Evolutionary conservation across 1,140 invertebrate species (phyloP).

Genomic region (Drosophila kanapiae): DNA sequence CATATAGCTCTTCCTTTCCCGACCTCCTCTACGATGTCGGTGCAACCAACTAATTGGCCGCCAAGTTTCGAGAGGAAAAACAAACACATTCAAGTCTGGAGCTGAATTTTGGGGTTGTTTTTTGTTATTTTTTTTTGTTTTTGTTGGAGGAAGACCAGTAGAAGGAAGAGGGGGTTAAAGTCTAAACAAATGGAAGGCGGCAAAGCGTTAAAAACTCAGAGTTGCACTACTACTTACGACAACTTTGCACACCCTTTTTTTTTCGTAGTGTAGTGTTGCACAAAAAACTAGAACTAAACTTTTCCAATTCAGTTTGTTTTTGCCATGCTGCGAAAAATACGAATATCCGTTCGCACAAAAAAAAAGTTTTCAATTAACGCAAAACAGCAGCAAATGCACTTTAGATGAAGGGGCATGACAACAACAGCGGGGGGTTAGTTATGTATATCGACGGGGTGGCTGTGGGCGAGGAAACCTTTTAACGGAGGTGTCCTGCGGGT

Average conservation of each 20-base stretch:
- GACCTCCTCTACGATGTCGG: not conserved
- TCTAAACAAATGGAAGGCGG: conserved; percentile 77
- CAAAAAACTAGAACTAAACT: conserved; percentile 59
- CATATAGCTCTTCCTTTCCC: conserved; percentile 11
- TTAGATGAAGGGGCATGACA: conserved; percentile 4
- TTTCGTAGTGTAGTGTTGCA: not conserved
- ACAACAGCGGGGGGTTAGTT: not conserved
- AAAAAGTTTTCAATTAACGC: conserved; percentile 83
- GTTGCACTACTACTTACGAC: conserved; percentile 51
- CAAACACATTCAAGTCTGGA: conserved; percentile 44
- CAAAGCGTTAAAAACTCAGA: conserved; percentile 76
- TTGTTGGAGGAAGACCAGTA: conserved; percentile 1
- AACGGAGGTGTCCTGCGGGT: conserved; percentile 56
- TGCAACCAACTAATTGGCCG: conserved; percentile 52
- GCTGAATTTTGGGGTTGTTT: conserved; percentile 23
- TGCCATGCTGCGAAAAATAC: conserved; percentile 59
- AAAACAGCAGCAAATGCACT: conserved; percentile 74
- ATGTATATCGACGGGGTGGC: conserved; percentile 13
- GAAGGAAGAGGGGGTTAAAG: conserved; percentile 24
- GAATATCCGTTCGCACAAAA: conserved; percentile 59
- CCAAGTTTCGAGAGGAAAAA: conserved; percentile 50
- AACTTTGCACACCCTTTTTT: conserved; percentile 29
- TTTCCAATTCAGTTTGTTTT: conserved; percentile 78
- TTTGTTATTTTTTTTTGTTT: conserved; percentile 9
- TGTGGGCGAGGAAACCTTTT: conserved; percentile 63